These are phyloP conservation scores for Acestrorhynchus altus DNA, from an alignment of 2,797 vertebrate species.

Conservation along the genomic window DNA sequence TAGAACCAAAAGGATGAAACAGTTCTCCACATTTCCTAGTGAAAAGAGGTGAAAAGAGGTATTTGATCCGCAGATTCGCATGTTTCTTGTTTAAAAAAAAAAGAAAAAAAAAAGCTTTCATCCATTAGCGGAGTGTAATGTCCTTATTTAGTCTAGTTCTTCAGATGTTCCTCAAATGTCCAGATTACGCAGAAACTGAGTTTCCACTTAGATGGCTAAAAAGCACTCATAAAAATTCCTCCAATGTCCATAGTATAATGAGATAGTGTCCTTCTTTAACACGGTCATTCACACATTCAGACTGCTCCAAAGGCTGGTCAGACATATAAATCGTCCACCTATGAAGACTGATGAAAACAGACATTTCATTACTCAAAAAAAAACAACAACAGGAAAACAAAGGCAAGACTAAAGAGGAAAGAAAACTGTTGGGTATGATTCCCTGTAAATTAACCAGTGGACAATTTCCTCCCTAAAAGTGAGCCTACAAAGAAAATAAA, in stretches of 20 bases:
- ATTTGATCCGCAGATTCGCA: slow-evolving; percentile 56
- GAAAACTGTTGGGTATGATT: slow-evolving; percentile 57
- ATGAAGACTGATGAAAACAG: slow-evolving; percentile 58
- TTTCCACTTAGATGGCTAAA: slow-evolving; percentile 23
- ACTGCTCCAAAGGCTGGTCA: slow-evolving; percentile 52
- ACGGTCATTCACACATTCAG: slow-evolving; percentile 46
- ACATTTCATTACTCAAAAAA: slow-evolving; percentile 50
- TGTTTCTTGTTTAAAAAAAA: slow-evolving; percentile 17
- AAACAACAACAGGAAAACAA: slow-evolving; percentile 58
- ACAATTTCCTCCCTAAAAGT: slow-evolving; percentile 63
- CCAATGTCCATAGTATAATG: slow-evolving; percentile 2
- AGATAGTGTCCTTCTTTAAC: slow-evolving; percentile 64
- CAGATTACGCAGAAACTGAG: slow-evolving; percentile 33
- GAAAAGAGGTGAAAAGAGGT: slow-evolving; percentile 47
- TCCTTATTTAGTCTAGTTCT: slow-evolving; percentile 46
- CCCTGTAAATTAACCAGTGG: slow-evolving; percentile 64
- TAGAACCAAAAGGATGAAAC: slow-evolving; percentile 65
- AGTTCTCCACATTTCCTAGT: slow-evolving; percentile 68
- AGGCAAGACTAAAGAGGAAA: slow-evolving; percentile 45
- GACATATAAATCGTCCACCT: slow-evolving; percentile 52
- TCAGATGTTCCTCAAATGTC: slow-evolving; percentile 48
- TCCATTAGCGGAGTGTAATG: slow-evolving; percentile 58
- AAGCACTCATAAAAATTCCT: slow-evolving; percentile 31
- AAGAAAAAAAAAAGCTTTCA: slow-evolving; percentile 62
- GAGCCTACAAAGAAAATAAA: slow-evolving; percentile 66